A percentile compares a stretch with the other conserved stretches of the same genome.
Conservation (phyloP, 2,888 invertebrate genomes). For the Papilio demoleus region DNA sequence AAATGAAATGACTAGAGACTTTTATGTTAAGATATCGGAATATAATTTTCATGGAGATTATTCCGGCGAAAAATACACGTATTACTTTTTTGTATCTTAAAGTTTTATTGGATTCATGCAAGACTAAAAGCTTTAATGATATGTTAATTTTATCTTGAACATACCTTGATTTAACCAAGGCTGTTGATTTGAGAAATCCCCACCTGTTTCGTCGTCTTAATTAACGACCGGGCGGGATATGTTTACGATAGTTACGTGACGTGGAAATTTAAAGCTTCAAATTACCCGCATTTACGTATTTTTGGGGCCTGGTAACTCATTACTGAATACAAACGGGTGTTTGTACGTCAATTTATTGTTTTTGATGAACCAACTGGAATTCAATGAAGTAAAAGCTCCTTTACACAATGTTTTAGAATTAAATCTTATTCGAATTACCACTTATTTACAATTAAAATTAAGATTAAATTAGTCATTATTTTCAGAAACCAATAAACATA, state of each 20-base stretch:
- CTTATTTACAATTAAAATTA: no score
- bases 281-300: slow-evolving; percentile 34
- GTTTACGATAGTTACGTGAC: slow-evolving; percentile 40
- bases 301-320: slow-evolving; percentile 32
- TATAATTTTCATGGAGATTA: no score
- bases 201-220: slow-evolving; percentile 33
- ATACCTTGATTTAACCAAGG: slow-evolving; percentile 19
- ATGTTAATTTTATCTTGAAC: slow-evolving; percentile 32
- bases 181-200: slow-evolving; percentile 35
- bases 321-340: slow-evolving; percentile 32
- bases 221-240: slow-evolving; percentile 38
- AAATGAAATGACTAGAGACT: no score
- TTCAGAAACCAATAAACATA: no score
- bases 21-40: no score
- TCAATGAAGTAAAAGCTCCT: slow-evolving; percentile 36
- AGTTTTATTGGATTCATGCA: slow-evolving; percentile 5
- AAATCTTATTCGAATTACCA: neutral
- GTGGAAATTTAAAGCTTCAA: slow-evolving; percentile 28
- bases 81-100: neutral
- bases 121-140: slow-evolving; percentile 27
- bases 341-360: slow-evolving; percentile 34
- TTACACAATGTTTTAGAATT: neutral
- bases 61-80: no score
- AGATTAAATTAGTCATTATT: no score
- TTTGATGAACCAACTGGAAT: slow-evolving; percentile 33